Base-by-base conservation (phyloP, 2,888 invertebrate genomes). In the Prosapia bicincta region DNA sequence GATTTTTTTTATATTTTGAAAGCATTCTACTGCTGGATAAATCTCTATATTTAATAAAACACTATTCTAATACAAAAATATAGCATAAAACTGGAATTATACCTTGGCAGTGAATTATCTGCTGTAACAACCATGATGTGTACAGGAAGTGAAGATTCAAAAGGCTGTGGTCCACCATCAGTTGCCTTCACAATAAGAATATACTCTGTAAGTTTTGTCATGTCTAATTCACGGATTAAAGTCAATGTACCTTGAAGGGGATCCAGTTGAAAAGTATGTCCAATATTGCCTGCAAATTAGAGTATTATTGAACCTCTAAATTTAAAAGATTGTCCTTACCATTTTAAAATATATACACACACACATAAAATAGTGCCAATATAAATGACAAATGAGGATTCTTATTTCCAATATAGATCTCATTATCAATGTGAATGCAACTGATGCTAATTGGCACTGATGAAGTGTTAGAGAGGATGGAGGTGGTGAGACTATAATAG, bases 101-200 rank as follows among this genome's bases (percentile, higher is more conserved):
- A 92, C 84, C 89, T 88, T 0, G 95, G 96, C 43, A 95, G 93
- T 74, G 93, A 92, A 84, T 93, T 92, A 83, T 94, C 94, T 0
- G 97, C 94, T 88, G 96, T 93, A 7, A 95, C 94, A 65, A 98
- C 89, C 83, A 91, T 87, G 77, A 98, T 92, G 85, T 95, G 95
- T 24, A 97, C 93, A 69, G 93, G 94, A 74, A 96, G 90, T 73
- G 93, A 91, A 77, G 93, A 90, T 73, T 90, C 90, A 78, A 93
- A 85, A 0, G 92, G 87, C 0, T 91, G 92, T 72, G 91, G 91
- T 23, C 95, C 96, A 82, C 91, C 90, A 85, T 93, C 94, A 43
- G 89, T 89, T 1, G 96, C 97, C 84, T 94, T 92, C 76, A 97
- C 91, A 80, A 90, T 89, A 75, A 97, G 86, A 85, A 94, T 92